Percentiles rank a stretch among this genome's conserved stretches.
These are phyloP conservation scores for Threskiornis aethiopicus DNA, from an alignment of 2,797 vertebrate species.

Conservation along the genomic window DNA sequence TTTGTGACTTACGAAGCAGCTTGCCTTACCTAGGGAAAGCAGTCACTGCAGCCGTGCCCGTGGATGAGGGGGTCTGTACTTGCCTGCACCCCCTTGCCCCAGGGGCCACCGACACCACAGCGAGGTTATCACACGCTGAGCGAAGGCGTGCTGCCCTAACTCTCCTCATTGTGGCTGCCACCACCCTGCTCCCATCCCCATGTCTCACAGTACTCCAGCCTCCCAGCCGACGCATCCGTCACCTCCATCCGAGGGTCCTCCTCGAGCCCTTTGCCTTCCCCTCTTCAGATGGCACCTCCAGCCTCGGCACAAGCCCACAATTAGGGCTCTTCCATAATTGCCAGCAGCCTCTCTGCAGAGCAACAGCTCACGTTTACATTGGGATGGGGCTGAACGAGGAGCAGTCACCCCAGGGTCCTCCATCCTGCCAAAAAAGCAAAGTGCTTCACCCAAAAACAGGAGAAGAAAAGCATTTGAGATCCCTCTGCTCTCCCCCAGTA, in stretches of 20 bases:
- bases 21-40: not conserved
- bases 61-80: not conserved
- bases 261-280: not conserved
- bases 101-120: rapidly evolving
- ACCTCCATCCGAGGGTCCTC: not conserved
- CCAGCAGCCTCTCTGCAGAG: not conserved
- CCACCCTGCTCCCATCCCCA: not conserved
- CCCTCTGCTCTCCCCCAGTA: not conserved
- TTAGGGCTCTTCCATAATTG: not conserved
- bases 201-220: not conserved
- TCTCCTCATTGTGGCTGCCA: not conserved
- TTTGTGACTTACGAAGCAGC: rapidly evolving
- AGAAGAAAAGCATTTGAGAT: not conserved
- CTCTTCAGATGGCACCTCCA: not conserved
- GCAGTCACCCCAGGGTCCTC: not conserved
- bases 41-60: rapidly evolving
- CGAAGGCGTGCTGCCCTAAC: not conserved
- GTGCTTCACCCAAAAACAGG: not conserved
- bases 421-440: not conserved
- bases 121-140: not conserved
- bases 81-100: not conserved
- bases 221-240: rapidly evolving
- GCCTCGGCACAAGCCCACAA: rapidly evolving
- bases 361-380: not conserved
- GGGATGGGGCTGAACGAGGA: not conserved